phyloP scores from a whole-genome alignment of 2,113 vertebrate genomes.

The Hyaena hyaena region DNA sequence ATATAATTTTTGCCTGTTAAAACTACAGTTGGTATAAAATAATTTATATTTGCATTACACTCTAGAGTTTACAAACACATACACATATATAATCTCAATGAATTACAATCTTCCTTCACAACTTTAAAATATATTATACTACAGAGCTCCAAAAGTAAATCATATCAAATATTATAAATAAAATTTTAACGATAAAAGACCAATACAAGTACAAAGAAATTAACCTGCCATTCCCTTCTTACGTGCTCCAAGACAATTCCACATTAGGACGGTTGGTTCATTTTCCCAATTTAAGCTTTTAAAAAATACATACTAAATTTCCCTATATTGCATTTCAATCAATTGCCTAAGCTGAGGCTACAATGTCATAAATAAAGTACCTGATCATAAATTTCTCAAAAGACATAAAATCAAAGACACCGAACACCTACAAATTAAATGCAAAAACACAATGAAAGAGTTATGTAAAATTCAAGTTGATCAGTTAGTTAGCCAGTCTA shows the following conservation, averaged over 20 bases:
- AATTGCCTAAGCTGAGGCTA: constrained; percentile 80
- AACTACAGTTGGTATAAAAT: constrained; percentile 46
- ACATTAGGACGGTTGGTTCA: constrained; percentile 58
- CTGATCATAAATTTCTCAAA: constrained; percentile 84
- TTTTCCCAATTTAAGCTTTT: constrained; percentile 71
- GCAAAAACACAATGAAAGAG: constrained; percentile 55
- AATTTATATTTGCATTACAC: constrained; percentile 51
- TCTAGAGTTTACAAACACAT: constrained; percentile 42
- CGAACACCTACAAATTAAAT: constrained; percentile 73
- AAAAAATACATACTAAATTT: constrained; percentile 81
- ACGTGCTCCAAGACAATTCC: constrained; percentile 53
- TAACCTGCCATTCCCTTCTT: constrained; percentile 39
- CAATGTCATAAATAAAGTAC: constrained; percentile 85
- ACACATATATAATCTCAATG: constrained; percentile 47
- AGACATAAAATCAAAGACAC: constrained; percentile 88
- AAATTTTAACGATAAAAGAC: constrained; percentile 47
- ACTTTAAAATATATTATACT: constrained; percentile 47
- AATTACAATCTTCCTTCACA: constrained; percentile 34
- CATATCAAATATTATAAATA: constrained; percentile 46
- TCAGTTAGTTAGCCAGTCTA: not conserved
- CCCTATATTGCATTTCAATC: constrained; percentile 86
- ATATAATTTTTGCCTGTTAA: constrained; percentile 48
- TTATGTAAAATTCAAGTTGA: constrained; percentile 33
- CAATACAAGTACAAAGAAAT: constrained; percentile 59
- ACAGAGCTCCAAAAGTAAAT: constrained; percentile 57